Evolutionary conservation across 2,797 vertebrate species (phyloP).

Genomic region (Eutrigla gurnardus): DNA sequence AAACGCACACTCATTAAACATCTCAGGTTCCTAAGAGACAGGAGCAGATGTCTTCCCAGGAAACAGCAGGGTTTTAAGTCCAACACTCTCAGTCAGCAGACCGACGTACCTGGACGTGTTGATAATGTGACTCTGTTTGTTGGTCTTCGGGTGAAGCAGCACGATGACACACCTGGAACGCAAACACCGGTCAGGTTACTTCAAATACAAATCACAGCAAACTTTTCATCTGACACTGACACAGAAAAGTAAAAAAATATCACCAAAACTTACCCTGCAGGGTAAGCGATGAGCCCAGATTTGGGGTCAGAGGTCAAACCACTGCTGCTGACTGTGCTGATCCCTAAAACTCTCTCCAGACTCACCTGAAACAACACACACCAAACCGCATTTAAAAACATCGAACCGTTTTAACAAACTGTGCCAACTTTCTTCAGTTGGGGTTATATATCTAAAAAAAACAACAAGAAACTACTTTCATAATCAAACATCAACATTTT

Average conservation of each 20-base stretch:
- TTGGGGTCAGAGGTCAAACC: slow-evolving; percentile 87
- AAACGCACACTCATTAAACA: no score
- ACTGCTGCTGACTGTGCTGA: slow-evolving; percentile 86
- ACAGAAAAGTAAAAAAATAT: no score
- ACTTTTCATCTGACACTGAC: background rate
- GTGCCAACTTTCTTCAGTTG: no score
- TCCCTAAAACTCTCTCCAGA: slow-evolving; percentile 90
- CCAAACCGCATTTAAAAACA: background rate
- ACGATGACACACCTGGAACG: slow-evolving; percentile 89
- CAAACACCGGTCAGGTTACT: slow-evolving; percentile 8
- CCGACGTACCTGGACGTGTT: slow-evolving; percentile 85
- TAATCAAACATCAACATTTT: no score
- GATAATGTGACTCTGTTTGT: slow-evolving; percentile 89
- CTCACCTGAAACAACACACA: slow-evolving; percentile 79
- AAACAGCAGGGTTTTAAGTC: no score
- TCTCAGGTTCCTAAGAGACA: no score
- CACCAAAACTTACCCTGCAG: slow-evolving; percentile 86
- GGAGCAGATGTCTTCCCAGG: no score
- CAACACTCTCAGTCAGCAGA: background rate
- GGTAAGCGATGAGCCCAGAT: slow-evolving; percentile 88
- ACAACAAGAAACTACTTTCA: no score
- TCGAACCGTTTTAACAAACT: no score
- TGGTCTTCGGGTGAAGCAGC: slow-evolving; percentile 86
- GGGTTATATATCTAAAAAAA: no score
- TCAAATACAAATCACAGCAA: background rate